Conservation (phyloP, 2,797 vertebrate species). For the Danio tinwini region DNA sequence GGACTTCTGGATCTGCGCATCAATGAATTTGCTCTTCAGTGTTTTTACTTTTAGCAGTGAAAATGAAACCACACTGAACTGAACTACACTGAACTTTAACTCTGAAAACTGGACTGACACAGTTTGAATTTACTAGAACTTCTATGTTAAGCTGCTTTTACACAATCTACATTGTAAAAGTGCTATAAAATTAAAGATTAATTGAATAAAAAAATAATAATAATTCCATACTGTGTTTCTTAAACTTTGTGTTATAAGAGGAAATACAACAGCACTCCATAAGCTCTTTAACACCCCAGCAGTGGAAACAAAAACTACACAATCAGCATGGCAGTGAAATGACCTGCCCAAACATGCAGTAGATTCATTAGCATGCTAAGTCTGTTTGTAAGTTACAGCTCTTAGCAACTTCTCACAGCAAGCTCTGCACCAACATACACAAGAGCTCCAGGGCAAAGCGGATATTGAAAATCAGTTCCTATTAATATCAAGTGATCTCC, state of each 20-base stretch:
- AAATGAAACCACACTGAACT: no score
- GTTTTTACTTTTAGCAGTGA: no score
- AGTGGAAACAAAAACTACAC: conserved; percentile 31
- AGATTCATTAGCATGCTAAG: conserved; percentile 27
- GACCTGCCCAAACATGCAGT: conserved; percentile 25
- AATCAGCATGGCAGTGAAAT: neutral
- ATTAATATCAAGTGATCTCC: conserved; percentile 46
- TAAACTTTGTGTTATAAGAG: neutral
- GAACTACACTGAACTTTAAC: no score
- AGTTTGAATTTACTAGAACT: no score
- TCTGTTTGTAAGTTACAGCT: conserved; percentile 12
- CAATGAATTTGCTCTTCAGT: no score
- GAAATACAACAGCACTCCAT: neutral
- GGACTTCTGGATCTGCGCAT: no score
- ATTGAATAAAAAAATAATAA: no score
- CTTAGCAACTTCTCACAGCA: neutral
- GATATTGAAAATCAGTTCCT: conserved; percentile 38
- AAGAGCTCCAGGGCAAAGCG: conserved; percentile 19
- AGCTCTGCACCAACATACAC: conserved; percentile 16
- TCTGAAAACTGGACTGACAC: no score
- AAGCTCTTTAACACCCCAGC: neutral
- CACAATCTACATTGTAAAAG: no score
- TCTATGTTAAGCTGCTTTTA: no score
- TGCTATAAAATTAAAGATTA: no score
- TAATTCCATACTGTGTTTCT: no score